Evolutionary conservation across 2,888 invertebrate genomes (phyloP), one percentile per base, ranked within the genome.

Genomic region (Ophion ellenae): DNA sequence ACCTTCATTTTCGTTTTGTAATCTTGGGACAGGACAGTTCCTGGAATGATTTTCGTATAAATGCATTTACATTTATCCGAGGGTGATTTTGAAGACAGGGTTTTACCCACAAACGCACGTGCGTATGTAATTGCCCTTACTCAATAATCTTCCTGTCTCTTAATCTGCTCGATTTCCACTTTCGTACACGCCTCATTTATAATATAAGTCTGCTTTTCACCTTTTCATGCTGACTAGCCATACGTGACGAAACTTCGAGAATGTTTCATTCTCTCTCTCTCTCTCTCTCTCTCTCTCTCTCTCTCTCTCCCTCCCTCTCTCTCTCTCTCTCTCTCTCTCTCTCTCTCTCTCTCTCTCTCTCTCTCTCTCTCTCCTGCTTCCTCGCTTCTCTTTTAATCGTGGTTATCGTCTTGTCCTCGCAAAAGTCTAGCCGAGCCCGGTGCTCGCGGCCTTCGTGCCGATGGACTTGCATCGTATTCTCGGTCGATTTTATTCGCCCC

Each of bases 101-200:
- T 53, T 53, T 53, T 40, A 24, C 17, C 36, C 10, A 36, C 5
- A 61, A 20, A 61, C 59, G 47, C 28, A 45, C 28, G 24, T 53
- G 45, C 11, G 24, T 14, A 59, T 47, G 70, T 24, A 69, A 63
- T 71, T 70, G 70, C 47, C 82, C 82, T 85, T 79, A 71, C 85
- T 79, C 83, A 83, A 83, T 76, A 83, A 85, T 83, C 82, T 79
- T 83, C 79, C 71, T 71, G 82, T 82, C 79, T 80, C 70, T 69
- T 73, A 66, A 85, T 64, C 80, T 69, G 74, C 88, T 90, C 87
- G 85, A 89, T 90, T 91, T 90, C 79, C 88, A 90, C 90, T 90
- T 90, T 90, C 88, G 74, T 88, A 87, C 88, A 90, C 87, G 89
- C 87, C 88, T 90, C 88, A 88, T 90, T 90, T 88, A 89, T 90